Percentiles rank a stretch among this genome's conserved stretches.
Evolutionary conservation across 1,140 invertebrate species (phyloP).

Genomic region (Dendrolimus punctatus): DNA sequence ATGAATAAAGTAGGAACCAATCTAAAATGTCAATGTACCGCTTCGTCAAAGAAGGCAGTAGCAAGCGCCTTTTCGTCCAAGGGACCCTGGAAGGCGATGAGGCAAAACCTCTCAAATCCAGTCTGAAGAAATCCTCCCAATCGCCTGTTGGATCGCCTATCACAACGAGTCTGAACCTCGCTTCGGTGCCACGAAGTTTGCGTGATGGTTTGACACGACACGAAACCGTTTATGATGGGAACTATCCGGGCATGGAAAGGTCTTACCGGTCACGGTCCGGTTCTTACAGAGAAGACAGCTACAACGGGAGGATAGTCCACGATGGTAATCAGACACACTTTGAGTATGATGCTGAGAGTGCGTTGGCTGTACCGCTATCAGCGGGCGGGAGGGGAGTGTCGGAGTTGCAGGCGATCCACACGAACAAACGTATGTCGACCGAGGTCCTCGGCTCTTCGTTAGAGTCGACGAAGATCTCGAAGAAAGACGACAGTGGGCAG

Average conservation of each 20-base stretch:
- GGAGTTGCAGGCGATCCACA: constrained; percentile 83
- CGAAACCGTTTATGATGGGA: constrained; percentile 66
- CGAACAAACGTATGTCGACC: constrained; percentile 86
- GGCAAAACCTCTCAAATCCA: constrained; percentile 71
- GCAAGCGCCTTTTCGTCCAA: constrained; percentile 84
- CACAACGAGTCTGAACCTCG: constrained; percentile 71
- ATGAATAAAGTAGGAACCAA: constrained; percentile 39
- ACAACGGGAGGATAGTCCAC: constrained; percentile 64
- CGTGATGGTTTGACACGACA: constrained; percentile 56
- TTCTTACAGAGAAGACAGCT: constrained; percentile 55
- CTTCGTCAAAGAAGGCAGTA: constrained; percentile 78
- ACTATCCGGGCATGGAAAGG: constrained; percentile 60
- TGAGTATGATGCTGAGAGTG: constrained; percentile 64
- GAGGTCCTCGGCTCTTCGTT: constrained; percentile 87
- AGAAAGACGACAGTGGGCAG: constrained; percentile 80
- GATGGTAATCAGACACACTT: constrained; percentile 69
- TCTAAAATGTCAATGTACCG: constrained; percentile 79
- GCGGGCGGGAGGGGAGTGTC: constrained; percentile 58
- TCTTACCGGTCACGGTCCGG: constrained; percentile 50
- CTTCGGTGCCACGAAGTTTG: constrained; percentile 64
- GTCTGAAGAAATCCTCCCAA: constrained; percentile 64
- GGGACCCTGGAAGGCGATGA: constrained; percentile 78
- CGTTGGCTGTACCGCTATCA: constrained; percentile 47
- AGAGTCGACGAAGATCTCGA: constrained; percentile 86
- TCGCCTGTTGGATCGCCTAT: constrained; percentile 71